A percentile compares a stretch with the other conserved stretches of the same genome.
phyloP scores from a whole-genome alignment of 2,113 vertebrate species.

The Rynchops niger region DNA sequence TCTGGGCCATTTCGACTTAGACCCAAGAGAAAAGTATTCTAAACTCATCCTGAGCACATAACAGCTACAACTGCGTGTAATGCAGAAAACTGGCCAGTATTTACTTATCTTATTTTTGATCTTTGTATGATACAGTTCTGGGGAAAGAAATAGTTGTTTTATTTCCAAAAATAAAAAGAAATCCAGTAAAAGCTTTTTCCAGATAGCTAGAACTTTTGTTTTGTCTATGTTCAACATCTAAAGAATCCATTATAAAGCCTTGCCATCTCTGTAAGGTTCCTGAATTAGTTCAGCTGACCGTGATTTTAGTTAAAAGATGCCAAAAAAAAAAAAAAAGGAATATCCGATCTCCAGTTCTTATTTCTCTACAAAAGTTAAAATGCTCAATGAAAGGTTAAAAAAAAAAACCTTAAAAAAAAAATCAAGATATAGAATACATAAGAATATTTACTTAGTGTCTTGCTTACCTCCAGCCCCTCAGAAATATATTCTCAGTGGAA shows the following conservation, averaged over 20 bases:
- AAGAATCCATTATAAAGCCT: neutral
- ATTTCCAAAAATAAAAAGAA: neutral
- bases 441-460: neutral
- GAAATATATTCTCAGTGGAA: neutral
- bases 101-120: neutral
- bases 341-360: neutral
- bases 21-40: neutral
- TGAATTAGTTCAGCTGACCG: neutral
- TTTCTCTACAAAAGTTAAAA: neutral
- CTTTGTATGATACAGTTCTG: neutral
- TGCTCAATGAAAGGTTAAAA: neutral
- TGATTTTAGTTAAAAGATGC: neutral
- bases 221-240: neutral
- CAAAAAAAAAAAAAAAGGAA: neutral
- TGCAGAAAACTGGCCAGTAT: neutral
- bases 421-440: neutral
- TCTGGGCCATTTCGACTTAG: neutral
- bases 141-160: neutral
- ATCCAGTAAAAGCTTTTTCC: neutral
- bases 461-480: neutral
- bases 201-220: neutral
- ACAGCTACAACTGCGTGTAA: neutral
- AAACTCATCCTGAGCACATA: neutral
- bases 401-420: too few relatives aligned
- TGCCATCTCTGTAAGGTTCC: neutral